Evolutionary conservation across 2,888 invertebrate species (phyloP).

Genomic region (Ctenicera cuprea): DNA sequence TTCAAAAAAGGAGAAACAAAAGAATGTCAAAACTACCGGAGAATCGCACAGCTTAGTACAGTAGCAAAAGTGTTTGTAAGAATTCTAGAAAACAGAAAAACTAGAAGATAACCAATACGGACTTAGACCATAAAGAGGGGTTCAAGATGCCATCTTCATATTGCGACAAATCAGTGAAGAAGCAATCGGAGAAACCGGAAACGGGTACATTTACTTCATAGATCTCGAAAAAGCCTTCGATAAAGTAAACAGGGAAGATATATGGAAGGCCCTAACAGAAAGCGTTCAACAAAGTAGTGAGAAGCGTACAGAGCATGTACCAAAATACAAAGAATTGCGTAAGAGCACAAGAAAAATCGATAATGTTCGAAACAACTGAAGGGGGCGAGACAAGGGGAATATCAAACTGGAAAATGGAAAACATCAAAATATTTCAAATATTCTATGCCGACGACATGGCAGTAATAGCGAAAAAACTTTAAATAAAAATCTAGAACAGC

Average conservation of each 20-base stretch:
- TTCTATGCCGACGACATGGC: not conserved
- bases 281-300: not conserved
- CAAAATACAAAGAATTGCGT: not conserved
- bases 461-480: not conserved
- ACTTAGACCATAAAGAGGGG: constrained; percentile 1
- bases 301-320: constrained; percentile 5
- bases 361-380: not conserved
- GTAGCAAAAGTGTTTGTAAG: too few species aligned
- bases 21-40: not conserved
- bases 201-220: not conserved
- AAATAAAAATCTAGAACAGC: constrained; percentile 1
- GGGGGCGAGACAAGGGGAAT: too few species aligned
- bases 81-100: too few species aligned
- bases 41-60: not conserved
- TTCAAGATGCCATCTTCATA: not conserved
- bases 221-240: not conserved
- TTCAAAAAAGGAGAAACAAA: not conserved
- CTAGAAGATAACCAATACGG: constrained; percentile 13
- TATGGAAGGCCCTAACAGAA: not conserved
- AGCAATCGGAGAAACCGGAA: not conserved
- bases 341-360: not conserved
- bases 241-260: constrained; percentile 1
- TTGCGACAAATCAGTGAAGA: not conserved
- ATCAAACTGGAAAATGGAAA: not conserved
- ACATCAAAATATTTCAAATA: not conserved